Evolutionary conservation across 2,113 vertebrate genomes (phyloP), one percentile per base, ranked within the genome.

Genomic region (Saguinus imperator): DNA sequence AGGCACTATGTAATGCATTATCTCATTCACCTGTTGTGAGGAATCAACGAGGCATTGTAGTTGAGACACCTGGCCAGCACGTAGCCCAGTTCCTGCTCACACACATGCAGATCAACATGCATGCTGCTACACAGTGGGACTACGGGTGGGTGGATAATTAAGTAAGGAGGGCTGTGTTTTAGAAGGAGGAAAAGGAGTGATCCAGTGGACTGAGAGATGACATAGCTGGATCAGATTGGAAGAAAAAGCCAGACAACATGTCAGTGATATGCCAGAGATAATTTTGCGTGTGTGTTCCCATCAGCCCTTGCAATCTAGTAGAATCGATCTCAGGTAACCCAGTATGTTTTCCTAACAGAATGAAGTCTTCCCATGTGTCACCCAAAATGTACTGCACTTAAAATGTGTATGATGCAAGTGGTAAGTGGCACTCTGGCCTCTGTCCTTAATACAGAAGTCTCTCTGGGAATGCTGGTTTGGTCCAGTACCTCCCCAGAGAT

Each of bases 71-170:
- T 3, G 76, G 50, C 1, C 7, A 18, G 68, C 2, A 21, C 12
- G 1, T 21, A 45, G 37, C 23, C 21, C 55, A 20, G 23, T 5
- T 4, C 7, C 48, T n/a, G 12, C 40, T 45, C 29, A 12, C 27
- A 43, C 12, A 6, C 0, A 0, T 29, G 25, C 58, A 68, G 57
- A 68, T 2, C 55, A 37, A 0, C 16, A 1, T 45, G 29, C 8
- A 2, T 6, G 2, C 9, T 2, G 6, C 16, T 13, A 6, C n/a
- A 23, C 13, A 1, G 8, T n/a, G 43, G 77, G 10, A 11, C 6
- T 45, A 57, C 58, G 32, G 37, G 14, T 13, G 27, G 14, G n/a
- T 1, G 2, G 61, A 37, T 45, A 48, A 37, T 13, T 64, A 8
- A 64, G 72, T 40, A 45, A 52, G 43, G n/a, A 87, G 21, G 35